phyloP scores from a whole-genome alignment of 2,888 invertebrate species.

The Encarsia formosa region DNA sequence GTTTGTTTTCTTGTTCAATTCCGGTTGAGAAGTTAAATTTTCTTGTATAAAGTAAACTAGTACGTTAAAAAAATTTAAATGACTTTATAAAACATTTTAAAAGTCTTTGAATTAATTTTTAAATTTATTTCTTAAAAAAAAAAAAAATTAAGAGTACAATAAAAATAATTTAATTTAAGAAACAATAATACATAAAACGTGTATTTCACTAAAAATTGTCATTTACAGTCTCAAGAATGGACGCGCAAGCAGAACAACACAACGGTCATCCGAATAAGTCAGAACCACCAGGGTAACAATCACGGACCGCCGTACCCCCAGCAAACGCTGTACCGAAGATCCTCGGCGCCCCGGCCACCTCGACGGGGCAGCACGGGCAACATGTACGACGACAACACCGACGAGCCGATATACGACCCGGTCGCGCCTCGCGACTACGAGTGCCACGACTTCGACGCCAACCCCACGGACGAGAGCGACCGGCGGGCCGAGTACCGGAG shows the following conservation, averaged over 20 bases:
- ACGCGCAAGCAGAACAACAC: slow-evolving; percentile 47
- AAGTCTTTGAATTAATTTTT: too few relatives aligned
- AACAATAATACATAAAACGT: neutral
- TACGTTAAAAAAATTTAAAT: too few relatives aligned
- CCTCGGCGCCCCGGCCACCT: slow-evolving; percentile 18
- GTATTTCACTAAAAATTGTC: neutral
- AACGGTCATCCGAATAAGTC: slow-evolving; percentile 48
- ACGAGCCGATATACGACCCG: slow-evolving; percentile 48
- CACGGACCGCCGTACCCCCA: neutral
- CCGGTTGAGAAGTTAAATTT: too few relatives aligned
- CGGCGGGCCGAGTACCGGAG: slow-evolving; percentile 42
- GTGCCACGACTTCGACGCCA: slow-evolving; percentile 48
- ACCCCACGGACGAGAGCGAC: slow-evolving; percentile 45
- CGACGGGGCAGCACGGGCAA: slow-evolving; percentile 17
- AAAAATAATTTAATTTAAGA: neutral
- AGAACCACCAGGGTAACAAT: slow-evolving; percentile 32
- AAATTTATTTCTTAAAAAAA: too few relatives aligned
- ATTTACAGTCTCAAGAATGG: slow-evolving; percentile 37
- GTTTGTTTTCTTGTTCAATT: too few relatives aligned
- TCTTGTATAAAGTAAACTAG: too few relatives aligned
- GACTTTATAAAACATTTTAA: too few relatives aligned
- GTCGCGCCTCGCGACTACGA: slow-evolving; percentile 47
- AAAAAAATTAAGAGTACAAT: neutral
- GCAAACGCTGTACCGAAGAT: slow-evolving; percentile 19
- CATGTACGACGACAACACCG: slow-evolving; percentile 34